Evolutionary conservation across 2,888 invertebrate species (phyloP), one percentile per base, ranked within the genome.

Genomic region (Allygus modestus): DNA sequence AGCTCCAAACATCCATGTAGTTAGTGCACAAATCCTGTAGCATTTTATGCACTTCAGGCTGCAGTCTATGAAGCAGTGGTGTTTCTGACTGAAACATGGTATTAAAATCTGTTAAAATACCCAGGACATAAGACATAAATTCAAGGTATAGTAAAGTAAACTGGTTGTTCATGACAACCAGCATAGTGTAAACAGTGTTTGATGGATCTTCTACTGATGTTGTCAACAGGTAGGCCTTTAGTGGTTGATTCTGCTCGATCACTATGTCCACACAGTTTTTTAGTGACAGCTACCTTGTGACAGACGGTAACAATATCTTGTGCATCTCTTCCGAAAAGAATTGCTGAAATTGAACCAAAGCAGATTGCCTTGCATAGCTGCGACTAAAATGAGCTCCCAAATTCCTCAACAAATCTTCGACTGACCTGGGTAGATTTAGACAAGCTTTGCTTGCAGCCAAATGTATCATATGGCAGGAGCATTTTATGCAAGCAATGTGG

Each of bases 111-210:
- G 41, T 81, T 26, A 85, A 43, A 31, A 83, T 28, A 9, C 83
- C 83, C 17, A 85, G 33, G n/a, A 71, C 28, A 69, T 83, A 83
- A 15, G 85, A 83, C 83, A 83, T 83, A 23, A 85, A 81, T 51
- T 82, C 82, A 11, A 82, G 41, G 43, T 82, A 82, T 9, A 65
- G n/a, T 2, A 17, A 20, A 5, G 46, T 83, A 69, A 83, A 83
- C 1, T 26, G n/a, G n/a, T 85, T 83, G 28, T 85, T 51, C 71
- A 83, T 71, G 23, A 69, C 79, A 17, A 17, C 37, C 28, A 31
- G 54, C 77, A 83, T 85, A 7, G 17, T 26, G 15, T 83, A 51
- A 0, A 69, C 15, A 11, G 79, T 85, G 33, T 75, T 65, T 17
- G 65, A 82, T 12, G 79, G 85, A 54, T 85, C 82, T 7, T 85